Evolutionary conservation across 2,797 vertebrate genomes (phyloP), one percentile per base, ranked within the genome.

Genomic region (Caiman crocodilus): DNA sequence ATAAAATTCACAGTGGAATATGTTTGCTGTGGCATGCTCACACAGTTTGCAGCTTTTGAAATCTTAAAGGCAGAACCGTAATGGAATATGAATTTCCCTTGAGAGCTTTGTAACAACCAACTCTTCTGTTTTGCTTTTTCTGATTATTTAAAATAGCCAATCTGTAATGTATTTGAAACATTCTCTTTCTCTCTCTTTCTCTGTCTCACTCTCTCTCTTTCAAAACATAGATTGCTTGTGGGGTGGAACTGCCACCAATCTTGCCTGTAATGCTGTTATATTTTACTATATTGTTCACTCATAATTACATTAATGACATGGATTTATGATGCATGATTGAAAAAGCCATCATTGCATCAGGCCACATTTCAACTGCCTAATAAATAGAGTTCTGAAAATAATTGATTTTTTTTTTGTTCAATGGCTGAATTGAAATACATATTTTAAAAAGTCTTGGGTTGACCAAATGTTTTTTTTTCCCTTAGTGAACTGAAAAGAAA

Each of bases 351-450:
- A 50, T 85, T 71, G 26, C 10, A 15, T 87, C 79, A 82, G 13
- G 7, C 76, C 42, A 76, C 2, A 21, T 79, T 90, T 92, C 79
- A 28, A 67, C 17, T 64, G 60, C 35, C 2, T 65, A 89, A 30
- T 5, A 25, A 59, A 59, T 75, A 1, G 1, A 77, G 3, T 1
- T 92, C 21, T 57, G 65, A 23, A 74, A 61, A 64, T 77, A 79
- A 77, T 82, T 93, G 83, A 71, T 90, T 90, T 56, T 73, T 76
- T 73, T 4, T 73, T 87, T 85, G 14, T 63, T 90, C 26, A 30
- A 15, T 82, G 90, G 14, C 30, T 42, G 85, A 73, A 23, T 5
- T 73, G 77, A 78, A 92, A 89, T 73, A n/a, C 57, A 79, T 4
- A 32, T 42, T 42, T 73, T 76, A 50, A 84, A 83, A 76, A 67